Conservation (phyloP, 2,797 vertebrate species). For the Denticeps clupeoides region DNA sequence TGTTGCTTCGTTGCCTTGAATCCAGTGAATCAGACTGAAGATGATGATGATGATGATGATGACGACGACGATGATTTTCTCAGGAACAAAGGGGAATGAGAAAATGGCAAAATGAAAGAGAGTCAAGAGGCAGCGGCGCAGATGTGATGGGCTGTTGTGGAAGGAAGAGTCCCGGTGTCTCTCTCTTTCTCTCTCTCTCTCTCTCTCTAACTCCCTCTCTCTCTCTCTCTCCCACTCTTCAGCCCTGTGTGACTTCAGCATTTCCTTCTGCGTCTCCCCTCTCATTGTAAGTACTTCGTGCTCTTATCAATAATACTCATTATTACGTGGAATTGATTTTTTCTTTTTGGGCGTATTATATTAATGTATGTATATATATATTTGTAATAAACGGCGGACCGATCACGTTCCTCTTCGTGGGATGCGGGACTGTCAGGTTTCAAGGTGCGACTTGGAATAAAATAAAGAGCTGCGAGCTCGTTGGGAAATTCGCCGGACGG, state of each 20-base stretch:
- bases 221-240: slow-evolving; percentile 69
- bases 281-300: slow-evolving; percentile 92
- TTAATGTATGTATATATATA: too few relatives aligned
- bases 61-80: slow-evolving; percentile 67
- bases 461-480: too few relatives aligned
- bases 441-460: too few relatives aligned
- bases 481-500: too few relatives aligned
- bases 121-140: slow-evolving; percentile 72
- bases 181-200: slow-evolving; percentile 48
- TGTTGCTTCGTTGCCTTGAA: too few relatives aligned
- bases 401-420: too few relatives aligned
- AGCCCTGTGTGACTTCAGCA: slow-evolving; percentile 80
- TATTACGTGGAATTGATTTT: slow-evolving; percentile 36
- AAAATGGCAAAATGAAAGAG: slow-evolving; percentile 79
- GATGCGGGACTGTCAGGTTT: too few relatives aligned
- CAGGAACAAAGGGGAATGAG: slow-evolving; percentile 77
- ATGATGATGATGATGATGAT: slow-evolving; percentile 72
- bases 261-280: slow-evolving; percentile 80
- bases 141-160: slow-evolving; percentile 75
- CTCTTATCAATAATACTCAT: slow-evolving; percentile 66
- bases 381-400: too few relatives aligned
- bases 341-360: slow-evolving; percentile 17
- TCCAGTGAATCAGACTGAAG: too few relatives aligned
- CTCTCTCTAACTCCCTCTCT: slow-evolving; percentile 45
- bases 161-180: slow-evolving; percentile 67